A percentile compares a stretch with the other conserved stretches of the same genome.
Evolutionary conservation across 2,888 invertebrate genomes (phyloP).

Genomic region (Druceiella hillmani): DNA sequence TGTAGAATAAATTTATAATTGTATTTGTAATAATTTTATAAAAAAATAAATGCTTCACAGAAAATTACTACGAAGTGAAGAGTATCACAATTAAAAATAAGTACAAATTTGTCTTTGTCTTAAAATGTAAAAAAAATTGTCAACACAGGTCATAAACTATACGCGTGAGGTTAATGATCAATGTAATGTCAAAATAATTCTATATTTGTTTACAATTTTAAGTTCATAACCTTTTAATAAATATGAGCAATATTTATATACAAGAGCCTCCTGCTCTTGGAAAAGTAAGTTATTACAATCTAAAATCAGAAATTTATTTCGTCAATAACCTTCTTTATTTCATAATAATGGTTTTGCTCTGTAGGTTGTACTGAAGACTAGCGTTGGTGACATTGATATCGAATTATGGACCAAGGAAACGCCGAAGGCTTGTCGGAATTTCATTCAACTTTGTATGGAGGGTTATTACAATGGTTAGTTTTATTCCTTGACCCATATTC

Average conservation of each 20-base stretch:
- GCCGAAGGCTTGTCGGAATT: constrained; percentile 90
- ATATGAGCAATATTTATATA: constrained; percentile 97
- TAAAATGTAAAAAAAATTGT: too few species aligned
- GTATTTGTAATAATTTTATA: too few species aligned
- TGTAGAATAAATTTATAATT: too few species aligned
- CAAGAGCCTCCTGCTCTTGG: constrained; percentile 94
- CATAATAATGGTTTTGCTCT: constrained; percentile 27
- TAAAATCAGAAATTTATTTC: neutral
- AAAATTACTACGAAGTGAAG: too few species aligned
- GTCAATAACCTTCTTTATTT: neutral
- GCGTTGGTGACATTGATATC: constrained; percentile 94
- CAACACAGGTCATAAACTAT: too few species aligned
- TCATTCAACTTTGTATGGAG: constrained; percentile 94
- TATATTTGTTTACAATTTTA: too few species aligned
- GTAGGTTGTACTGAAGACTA: constrained; percentile 86
- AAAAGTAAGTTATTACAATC: constrained; percentile 59
- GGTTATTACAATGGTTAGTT: constrained; percentile 77
- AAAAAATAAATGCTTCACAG: too few species aligned
- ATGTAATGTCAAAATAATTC: too few species aligned
- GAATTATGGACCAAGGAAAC: constrained; percentile 97
- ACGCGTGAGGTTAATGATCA: too few species aligned
- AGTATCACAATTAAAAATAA: too few species aligned
- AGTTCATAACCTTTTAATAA: too few species aligned
- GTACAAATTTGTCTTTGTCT: too few species aligned
- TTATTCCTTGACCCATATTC: neutral